Base-by-base conservation (phyloP, 2,888 invertebrate species). In the Leucania comma region DNA sequence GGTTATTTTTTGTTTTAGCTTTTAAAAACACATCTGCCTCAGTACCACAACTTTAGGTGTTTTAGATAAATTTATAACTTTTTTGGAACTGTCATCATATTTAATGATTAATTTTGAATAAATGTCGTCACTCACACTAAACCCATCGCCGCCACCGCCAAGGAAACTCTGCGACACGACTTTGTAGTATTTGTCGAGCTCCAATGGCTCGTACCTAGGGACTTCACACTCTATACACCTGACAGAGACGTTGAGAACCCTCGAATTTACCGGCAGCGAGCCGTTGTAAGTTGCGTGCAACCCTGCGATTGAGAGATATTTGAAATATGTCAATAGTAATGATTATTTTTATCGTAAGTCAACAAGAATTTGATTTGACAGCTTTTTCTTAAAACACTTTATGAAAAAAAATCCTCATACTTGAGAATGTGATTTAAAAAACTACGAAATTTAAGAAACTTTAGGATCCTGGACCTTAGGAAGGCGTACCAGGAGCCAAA, bases 61-160 rank as follows among this genome's bases (percentile, higher is more conserved):
- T 42, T 42, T 35, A 6, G 3, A 12, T 3, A 38, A 38, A 14
- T 14, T 42, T 46, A 2, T 20, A 46, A 20, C 20, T 53, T 53
- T 17, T 53, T 17, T 26, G 8, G 3, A 17, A 20, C 26, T 17
- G 17, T 24, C 10, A 12, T 22, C 22, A 50, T 22, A 53, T 26
- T 53, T 17, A 4, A 54, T 29, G 29, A 29, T 29, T 54, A 29
- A 10, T 26, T 54, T 3, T 1, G 1, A 32, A 42, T 26, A 20
- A 66, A 26, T 32, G 0, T 60, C 64, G 48, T 50, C 80, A 87
- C 97, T 94, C 85, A 96, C 96, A 42, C 86, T 82, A 87, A 96
- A 98, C 38, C 97, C 97, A 89, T 98, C 98, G 10, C 98, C 98
- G 0, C 98, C 98, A 12, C 88, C 90, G 0, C 94, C 95, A 12